Evolutionary conservation across 2,888 invertebrate species (phyloP), one percentile per base, ranked within the genome.

Genomic region (Tipula vernalis): DNA sequence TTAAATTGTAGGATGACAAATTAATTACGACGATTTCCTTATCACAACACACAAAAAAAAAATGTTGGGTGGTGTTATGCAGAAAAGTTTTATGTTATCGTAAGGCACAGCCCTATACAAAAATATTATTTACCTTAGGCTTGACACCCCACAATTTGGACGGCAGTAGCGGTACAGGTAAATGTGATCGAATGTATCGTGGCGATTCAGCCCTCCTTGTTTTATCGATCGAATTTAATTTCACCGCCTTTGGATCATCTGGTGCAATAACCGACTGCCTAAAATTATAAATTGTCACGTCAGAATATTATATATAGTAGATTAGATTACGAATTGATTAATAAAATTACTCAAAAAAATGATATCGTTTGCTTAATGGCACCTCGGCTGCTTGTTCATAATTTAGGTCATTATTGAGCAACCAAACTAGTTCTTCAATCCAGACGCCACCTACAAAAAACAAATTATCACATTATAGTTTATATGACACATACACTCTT

Each of bases 381-480:
- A 71, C 71, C 10, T 18, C 28, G 18, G 71, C 71, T 10, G 71
- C 71, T 28, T 71, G 94, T 89, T 95, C 95, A 89, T 95, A 96
- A 90, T 98, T 94, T 88, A 97, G 92, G 89, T 96, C 94, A 89
- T 96, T 96, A 4, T 95, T 95, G 87, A 98, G 94, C n/a, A 97
- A 93, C 96, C 97, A 98, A 2, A 96, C 94, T 95, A 98, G 97
- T 92, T 98, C 98, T 90, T 97, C 97, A 0, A 96, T 94, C 98
- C 98, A 98, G 0, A 98, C 98, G 18, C 98, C 98, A 71, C 71
- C 71, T 71, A 10, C 4, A 71, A 71, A 28, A 28, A 28, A 1
- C 2, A 28, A 28, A 1, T 28, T 18, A 57, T 3, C 12, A 47
- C 47, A 47, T 12, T 18, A 18, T 28, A 57, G 8, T 57, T 12